A percentile compares a stretch with the other conserved stretches of the same genome.
These are phyloP conservation scores for Galeopterus variegatus DNA, from an alignment of 2,113 vertebrate species.

Conservation along the genomic window DNA sequence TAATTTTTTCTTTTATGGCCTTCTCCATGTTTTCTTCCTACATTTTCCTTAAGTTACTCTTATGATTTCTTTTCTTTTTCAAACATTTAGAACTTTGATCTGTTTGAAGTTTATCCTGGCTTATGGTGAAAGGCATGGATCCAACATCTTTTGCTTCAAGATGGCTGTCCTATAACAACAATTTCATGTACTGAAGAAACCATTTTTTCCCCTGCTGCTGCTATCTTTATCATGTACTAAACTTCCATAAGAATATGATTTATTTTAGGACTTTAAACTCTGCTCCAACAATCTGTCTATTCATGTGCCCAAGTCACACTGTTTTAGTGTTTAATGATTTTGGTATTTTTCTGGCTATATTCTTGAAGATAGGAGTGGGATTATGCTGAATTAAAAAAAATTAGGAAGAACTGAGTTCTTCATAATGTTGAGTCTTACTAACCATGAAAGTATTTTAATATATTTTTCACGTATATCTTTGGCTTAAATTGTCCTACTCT, in stretches of 20 bases:
- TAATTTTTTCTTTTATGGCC: neutral
- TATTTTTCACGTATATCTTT: neutral
- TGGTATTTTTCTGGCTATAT: neutral
- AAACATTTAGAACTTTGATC: slow-evolving; percentile 32
- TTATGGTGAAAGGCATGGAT: neutral
- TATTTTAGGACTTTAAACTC: slow-evolving; percentile 34
- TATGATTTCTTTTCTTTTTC: slow-evolving; percentile 46
- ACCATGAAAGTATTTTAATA: slow-evolving; percentile 11
- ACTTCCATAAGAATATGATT: neutral
- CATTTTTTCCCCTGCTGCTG: neutral
- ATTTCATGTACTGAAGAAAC: neutral
- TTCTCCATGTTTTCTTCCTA: neutral
- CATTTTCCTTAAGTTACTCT: slow-evolving; percentile 12
- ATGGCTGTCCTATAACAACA: neutral
- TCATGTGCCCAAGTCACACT: neutral
- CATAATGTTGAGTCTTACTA: neutral
- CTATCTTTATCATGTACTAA: slow-evolving; percentile 23
- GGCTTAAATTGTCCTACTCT: neutral
- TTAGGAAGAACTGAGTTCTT: neutral
- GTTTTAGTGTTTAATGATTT: neutral
- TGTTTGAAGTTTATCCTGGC: neutral
- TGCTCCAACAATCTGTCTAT: neutral
- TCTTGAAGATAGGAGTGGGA: neutral
- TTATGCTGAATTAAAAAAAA: neutral
- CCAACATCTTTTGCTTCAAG: neutral